These are phyloP conservation scores for Rhodinocichla rosea DNA, from an alignment of 2,113 vertebrate genomes.

Conservation along the genomic window DNA sequence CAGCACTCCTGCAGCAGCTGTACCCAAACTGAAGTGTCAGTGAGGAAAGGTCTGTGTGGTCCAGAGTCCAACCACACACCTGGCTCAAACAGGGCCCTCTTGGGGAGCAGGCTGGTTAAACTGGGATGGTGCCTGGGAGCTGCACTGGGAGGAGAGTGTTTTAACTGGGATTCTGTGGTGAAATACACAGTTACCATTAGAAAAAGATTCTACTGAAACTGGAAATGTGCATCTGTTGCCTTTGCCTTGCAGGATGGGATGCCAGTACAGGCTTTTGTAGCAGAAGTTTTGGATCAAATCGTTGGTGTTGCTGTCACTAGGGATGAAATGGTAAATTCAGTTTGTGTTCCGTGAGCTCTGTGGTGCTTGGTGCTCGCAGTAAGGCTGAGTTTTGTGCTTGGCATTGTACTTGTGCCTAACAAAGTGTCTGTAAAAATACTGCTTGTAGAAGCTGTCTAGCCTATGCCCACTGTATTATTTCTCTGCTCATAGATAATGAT, in stretches of 20 bases:
- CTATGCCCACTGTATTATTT: not conserved
- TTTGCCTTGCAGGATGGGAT: constrained; percentile 78
- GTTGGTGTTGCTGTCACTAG: constrained; percentile 82
- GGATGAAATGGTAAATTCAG: constrained; percentile 84
- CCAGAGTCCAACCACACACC: not conserved
- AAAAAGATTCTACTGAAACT: not conserved
- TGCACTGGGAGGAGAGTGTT: not conserved
- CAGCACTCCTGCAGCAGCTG: not conserved
- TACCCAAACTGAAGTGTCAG: not conserved
- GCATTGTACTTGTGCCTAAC: not conserved
- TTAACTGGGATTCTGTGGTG: not conserved
- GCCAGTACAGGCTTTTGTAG: constrained; percentile 81
- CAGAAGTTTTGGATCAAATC: constrained; percentile 74
- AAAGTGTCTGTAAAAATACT: not conserved
- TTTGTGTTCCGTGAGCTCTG: not conserved
- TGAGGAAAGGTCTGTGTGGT: not conserved
- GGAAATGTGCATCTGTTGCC: not conserved
- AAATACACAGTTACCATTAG: not conserved
- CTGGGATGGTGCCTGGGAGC: not conserved
- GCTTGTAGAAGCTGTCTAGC: not conserved
- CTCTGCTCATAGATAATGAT: not conserved
- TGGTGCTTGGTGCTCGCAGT: not conserved
- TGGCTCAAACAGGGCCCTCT: not conserved
- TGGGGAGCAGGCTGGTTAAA: not conserved
- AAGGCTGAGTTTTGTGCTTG: not conserved